A percentile compares a stretch with the other conserved stretches of the same genome.
phyloP scores from a whole-genome alignment of 1,140 invertebrate species.

The Ericerus pela region DNA sequence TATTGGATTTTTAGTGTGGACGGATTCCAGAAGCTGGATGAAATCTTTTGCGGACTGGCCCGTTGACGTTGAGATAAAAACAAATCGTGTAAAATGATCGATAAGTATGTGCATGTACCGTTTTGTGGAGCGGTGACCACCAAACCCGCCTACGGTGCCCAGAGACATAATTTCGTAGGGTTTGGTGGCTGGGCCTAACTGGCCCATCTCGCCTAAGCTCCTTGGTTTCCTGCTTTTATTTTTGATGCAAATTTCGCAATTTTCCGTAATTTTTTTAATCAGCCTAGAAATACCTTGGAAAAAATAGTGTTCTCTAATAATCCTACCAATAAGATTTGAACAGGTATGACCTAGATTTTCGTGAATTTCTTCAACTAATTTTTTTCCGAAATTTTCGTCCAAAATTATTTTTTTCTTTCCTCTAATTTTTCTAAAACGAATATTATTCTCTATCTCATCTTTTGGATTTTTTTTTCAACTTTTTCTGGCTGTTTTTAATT shows the following conservation, averaged over 20 bases:
- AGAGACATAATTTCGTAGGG: background rate
- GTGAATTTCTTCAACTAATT: background rate
- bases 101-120: background rate
- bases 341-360: background rate
- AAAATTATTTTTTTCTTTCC: background rate
- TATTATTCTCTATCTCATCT: too few species aligned
- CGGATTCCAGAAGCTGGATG: background rate
- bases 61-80: background rate
- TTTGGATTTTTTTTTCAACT: too few species aligned
- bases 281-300: background rate
- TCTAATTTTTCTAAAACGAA: background rate
- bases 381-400: background rate
- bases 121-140: too few species aligned
- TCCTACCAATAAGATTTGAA: too few species aligned
- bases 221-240: background rate
- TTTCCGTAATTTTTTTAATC: background rate
- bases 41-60: background rate
- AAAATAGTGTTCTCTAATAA: background rate
- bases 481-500: too few species aligned
- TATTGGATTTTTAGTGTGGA: background rate
- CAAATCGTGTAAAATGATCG: background rate
- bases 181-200: background rate
- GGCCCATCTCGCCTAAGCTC: background rate
- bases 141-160: background rate
- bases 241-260: background rate